A percentile compares a stretch with the other conserved stretches of the same genome.
These are phyloP conservation scores for Xestoiulus laeticollis DNA, from an alignment of 2,888 invertebrate species.

Conservation along the genomic window DNA sequence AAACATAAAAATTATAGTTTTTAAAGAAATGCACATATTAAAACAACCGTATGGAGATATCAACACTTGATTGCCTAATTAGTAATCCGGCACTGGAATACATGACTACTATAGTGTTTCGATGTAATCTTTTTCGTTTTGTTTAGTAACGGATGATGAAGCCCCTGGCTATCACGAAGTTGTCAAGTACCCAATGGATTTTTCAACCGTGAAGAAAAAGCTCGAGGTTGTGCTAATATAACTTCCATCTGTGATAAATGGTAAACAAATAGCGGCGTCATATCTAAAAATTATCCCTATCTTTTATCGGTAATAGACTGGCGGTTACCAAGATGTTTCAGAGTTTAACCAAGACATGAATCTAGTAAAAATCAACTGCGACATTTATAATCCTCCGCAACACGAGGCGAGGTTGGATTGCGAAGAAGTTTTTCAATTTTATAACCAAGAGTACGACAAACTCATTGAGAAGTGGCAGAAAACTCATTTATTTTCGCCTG, in stretches of 20 bases:
- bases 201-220: slow-evolving; percentile 63
- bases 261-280: not conserved
- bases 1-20: too few relatives aligned
- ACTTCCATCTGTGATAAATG: not conserved
- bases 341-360: slow-evolving; percentile 64
- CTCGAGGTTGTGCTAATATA: slow-evolving; percentile 59
- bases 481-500: slow-evolving; percentile 52
- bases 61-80: too few relatives aligned
- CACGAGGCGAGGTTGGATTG: slow-evolving; percentile 63
- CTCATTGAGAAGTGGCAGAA: slow-evolving; percentile 58
- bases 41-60: too few relatives aligned
- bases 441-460: slow-evolving; percentile 62
- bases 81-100: too few relatives aligned
- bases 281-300: not conserved
- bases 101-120: not conserved
- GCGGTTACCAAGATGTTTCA: slow-evolving; percentile 61
- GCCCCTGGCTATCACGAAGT: slow-evolving; percentile 64
- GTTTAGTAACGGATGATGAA: slow-evolving; percentile 62
- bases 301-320: slow-evolving; percentile 57
- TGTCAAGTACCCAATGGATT: slow-evolving; percentile 64
- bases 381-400: slow-evolving; percentile 62
- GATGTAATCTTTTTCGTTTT: not conserved
- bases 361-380: slow-evolving; percentile 63
- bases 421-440: slow-evolving; percentile 63
- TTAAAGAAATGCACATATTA: too few relatives aligned